Percentiles rank a stretch among this genome's conserved stretches.
Conservation (phyloP, 2,113 vertebrate genomes). For the Neotragus pygmaeus region DNA sequence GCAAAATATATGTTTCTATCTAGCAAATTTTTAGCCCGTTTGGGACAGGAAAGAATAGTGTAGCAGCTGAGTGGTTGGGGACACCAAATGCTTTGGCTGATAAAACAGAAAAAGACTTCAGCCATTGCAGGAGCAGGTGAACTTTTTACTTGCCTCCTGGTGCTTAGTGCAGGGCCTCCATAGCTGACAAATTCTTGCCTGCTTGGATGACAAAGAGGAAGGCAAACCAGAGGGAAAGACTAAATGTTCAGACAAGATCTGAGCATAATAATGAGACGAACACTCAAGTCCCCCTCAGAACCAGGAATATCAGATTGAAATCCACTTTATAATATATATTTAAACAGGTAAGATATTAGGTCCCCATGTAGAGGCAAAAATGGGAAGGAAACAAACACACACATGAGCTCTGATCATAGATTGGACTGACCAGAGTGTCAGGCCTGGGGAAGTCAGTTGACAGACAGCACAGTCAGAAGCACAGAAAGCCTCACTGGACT, state of each 20-base stretch:
- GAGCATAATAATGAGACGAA: neutral
- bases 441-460: neutral
- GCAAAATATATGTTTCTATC: rapidly evolving
- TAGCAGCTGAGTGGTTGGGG: neutral
- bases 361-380: neutral
- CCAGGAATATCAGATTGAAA: neutral
- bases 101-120: neutral
- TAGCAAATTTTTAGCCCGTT: neutral
- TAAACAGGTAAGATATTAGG: neutral
- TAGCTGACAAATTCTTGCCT: neutral
- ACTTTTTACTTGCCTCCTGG: neutral
- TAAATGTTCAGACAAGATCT: rapidly evolving
- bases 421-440: neutral
- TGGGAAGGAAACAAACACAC: neutral
- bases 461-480: neutral
- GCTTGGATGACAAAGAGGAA: neutral
- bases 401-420: rapidly evolving
- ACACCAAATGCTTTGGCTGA: no score
- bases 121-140: neutral
- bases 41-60: neutral
- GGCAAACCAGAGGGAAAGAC: neutral
- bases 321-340: neutral
- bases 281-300: neutral
- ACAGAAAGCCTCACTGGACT: no score
- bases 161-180: no score